phyloP scores from a whole-genome alignment of 2,113 vertebrate species.

The Hystrix cristata region DNA sequence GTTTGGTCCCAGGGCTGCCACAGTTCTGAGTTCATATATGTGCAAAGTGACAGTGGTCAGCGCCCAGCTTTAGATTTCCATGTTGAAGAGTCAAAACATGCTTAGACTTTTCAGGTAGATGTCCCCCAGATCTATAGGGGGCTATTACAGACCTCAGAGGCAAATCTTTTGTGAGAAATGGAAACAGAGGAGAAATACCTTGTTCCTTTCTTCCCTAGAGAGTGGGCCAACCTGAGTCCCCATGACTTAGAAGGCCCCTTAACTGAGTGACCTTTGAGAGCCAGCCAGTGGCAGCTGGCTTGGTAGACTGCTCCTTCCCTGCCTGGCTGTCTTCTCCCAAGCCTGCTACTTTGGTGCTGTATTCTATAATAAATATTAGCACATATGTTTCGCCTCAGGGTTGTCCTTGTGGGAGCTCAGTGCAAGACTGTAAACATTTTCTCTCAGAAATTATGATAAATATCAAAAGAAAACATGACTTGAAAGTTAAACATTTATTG shows the following conservation, averaged over 20 bases:
- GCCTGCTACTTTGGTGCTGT: not conserved
- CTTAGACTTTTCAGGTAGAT: not conserved
- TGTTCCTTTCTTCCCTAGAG: not conserved
- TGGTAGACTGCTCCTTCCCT: not conserved
- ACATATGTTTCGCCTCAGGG: not conserved
- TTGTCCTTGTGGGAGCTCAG: not conserved
- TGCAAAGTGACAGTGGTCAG: not conserved
- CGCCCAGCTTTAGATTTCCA: not conserved
- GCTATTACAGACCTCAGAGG: not conserved
- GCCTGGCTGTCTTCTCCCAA: no score
- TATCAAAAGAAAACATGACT: not conserved
- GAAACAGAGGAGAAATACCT: not conserved
- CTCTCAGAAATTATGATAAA: slow-evolving; percentile 10
- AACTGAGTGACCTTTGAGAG: not conserved
- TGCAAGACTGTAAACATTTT: slow-evolving; percentile 43
- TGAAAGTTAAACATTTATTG: slow-evolving; percentile 52
- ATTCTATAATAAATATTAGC: slow-evolving; percentile 7
- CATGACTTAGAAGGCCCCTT: not conserved
- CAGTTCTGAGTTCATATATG: not conserved
- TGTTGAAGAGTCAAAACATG: not conserved
- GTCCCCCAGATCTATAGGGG: no score
- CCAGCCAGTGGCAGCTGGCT: not conserved
- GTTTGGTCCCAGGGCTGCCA: not conserved
- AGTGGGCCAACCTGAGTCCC: not conserved
- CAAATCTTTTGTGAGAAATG: not conserved